Conservation (phyloP, 2,797 vertebrate species). For the Spondyliosoma cantharus region DNA sequence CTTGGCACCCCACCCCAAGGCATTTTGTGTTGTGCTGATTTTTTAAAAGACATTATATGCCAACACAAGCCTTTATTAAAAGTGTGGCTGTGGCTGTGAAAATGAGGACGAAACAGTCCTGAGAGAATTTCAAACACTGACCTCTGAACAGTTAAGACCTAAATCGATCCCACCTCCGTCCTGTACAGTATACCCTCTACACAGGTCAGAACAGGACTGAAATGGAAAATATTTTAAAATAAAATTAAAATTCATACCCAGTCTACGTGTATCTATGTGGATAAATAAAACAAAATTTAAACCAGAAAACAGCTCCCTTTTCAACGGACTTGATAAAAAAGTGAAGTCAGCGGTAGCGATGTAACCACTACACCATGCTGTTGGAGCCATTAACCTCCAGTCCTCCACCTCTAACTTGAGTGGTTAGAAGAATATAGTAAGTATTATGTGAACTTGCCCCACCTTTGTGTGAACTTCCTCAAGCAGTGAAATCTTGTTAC, state of each 20-base stretch:
- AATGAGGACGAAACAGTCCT: background rate
- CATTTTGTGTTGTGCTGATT: no score
- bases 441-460: background rate
- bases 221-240: background rate
- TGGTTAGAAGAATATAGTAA: no score
- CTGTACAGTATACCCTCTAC: background rate
- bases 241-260: background rate
- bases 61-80: background rate
- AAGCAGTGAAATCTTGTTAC: background rate
- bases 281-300: background rate
- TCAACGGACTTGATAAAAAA: background rate
- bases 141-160: background rate
- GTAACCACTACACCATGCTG: background rate
- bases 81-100: background rate
- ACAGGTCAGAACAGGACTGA: background rate
- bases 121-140: background rate
- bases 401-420: background rate
- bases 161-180: no score
- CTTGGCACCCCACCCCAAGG: no score
- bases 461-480: background rate
- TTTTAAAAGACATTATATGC: background rate
- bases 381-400: background rate
- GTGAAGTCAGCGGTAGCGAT: no score
- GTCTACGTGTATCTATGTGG: background rate
- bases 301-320: background rate